Evolutionary conservation across 2,888 invertebrate genomes (phyloP).

Genomic region (Eupithecia centaureata): DNA sequence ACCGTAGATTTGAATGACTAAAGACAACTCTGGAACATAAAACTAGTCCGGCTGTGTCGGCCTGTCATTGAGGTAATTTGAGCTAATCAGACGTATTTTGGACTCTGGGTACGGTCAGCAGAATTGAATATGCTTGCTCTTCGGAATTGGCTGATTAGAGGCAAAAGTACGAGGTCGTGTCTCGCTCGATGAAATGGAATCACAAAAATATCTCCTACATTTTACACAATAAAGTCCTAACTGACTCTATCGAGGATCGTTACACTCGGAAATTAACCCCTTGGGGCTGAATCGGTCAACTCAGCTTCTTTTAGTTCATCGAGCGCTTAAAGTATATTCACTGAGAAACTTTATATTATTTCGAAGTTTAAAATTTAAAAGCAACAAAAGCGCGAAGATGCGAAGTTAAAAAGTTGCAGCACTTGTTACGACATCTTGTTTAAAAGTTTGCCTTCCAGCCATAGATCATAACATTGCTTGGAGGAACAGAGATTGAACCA

Average conservation of each 20-base stretch:
- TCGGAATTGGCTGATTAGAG: conserved; percentile 6
- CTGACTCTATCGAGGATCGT: conserved; percentile 11
- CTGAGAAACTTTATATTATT: conserved; percentile 6
- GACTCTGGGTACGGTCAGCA: not conserved
- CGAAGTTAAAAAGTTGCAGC: conserved; percentile 41
- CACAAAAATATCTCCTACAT: not conserved
- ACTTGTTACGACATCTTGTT: conserved; percentile 55
- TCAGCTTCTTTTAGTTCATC: conserved; percentile 12
- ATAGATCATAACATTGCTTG: conserved; percentile 40
- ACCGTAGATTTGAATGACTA: conserved; percentile 30
- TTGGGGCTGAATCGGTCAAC: conserved; percentile 2
- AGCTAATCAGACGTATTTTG: conserved; percentile 9
- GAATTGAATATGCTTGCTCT: not conserved
- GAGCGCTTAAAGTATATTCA: conserved; percentile 18
- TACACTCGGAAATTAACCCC: conserved; percentile 13
- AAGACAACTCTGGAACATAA: not conserved
- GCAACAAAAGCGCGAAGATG: conserved; percentile 28
- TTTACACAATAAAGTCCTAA: conserved; percentile 8
- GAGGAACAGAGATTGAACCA: conserved; percentile 12
- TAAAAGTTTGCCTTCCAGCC: conserved; percentile 49
- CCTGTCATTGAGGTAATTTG: not conserved
- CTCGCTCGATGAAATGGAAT: conserved; percentile 27
- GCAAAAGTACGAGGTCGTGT: not conserved
- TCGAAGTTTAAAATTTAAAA: conserved; percentile 16
- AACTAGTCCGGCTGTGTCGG: not conserved